Conservation (phyloP, 1,140 invertebrate genomes). For the Rhopalosiphum padi region DNA sequence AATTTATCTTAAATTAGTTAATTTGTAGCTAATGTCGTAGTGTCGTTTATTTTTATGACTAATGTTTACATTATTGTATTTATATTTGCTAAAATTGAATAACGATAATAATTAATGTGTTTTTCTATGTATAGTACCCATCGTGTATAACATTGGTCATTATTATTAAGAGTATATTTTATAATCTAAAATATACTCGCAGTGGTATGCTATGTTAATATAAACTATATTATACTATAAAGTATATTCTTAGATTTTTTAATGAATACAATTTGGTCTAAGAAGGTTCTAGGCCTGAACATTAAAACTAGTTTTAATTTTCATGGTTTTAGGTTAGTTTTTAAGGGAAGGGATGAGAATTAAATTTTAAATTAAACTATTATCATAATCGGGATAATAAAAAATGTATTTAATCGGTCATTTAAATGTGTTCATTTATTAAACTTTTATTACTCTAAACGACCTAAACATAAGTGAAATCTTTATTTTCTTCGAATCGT, state of each 20-base stretch:
- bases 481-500: not conserved
- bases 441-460: not conserved
- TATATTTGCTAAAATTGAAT: constrained; percentile 17
- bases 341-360: not conserved
- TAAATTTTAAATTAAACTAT: not conserved
- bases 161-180: not conserved
- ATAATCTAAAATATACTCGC: not conserved
- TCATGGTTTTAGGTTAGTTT: not conserved
- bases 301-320: constrained; percentile 1
- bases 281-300: not conserved
- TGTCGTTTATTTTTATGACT: not conserved
- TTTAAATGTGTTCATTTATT: not conserved
- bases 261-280: not conserved
- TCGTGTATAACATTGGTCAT: not conserved
- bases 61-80: not conserved
- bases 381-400: not conserved
- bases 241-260: not conserved
- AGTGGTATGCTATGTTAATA: not conserved
- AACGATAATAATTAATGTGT: not conserved
- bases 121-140: not conserved
- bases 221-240: too few relatives aligned
- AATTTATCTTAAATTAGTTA: constrained; percentile 30
- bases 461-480: not conserved
- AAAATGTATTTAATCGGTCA: not conserved
- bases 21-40: not conserved